Percentiles rank a stretch among this genome's conserved stretches.
phyloP scores from a whole-genome alignment of 1,140 invertebrate genomes.

The Leptoteleia sp. region DNA sequence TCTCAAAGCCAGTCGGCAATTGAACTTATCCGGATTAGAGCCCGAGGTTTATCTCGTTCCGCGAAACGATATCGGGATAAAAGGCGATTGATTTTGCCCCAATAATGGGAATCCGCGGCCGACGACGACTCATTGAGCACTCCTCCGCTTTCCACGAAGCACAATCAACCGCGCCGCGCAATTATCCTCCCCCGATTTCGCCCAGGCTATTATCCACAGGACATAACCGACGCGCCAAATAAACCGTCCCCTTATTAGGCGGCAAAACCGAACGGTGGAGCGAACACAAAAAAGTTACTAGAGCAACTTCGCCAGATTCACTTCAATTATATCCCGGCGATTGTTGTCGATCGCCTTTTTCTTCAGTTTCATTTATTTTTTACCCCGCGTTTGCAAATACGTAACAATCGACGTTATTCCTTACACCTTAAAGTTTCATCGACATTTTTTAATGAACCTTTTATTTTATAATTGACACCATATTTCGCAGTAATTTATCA shows the following conservation, averaged over 20 bases:
- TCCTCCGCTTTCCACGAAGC: conserved; percentile 65
- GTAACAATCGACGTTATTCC: too few species aligned
- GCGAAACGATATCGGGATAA: conserved; percentile 74
- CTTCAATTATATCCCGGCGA: too few species aligned
- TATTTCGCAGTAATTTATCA: too few species aligned
- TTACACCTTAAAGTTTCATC: too few species aligned
- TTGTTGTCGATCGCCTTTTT: too few species aligned
- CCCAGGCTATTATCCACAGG: conserved; percentile 63
- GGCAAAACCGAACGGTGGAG: conserved; percentile 12
- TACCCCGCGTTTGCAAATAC: too few species aligned
- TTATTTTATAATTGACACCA: too few species aligned
- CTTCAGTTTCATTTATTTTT: too few species aligned
- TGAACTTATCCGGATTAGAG: conserved; percentile 74
- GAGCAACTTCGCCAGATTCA: too few species aligned
- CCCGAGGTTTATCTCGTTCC: conserved; percentile 67
- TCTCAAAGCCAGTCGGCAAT: conserved; percentile 55
- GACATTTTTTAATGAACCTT: too few species aligned
- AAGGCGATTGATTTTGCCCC: conserved; percentile 77
- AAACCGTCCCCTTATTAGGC: conserved; percentile 46
- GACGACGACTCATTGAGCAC: conserved; percentile 44
- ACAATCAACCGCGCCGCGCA: conserved; percentile 65
- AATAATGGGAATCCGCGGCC: conserved; percentile 73
- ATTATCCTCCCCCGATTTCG: conserved; percentile 71
- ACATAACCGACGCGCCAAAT: conserved; percentile 60
- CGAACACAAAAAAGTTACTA: conserved; percentile 3